Percentiles rank a stretch among this genome's conserved stretches.
Evolutionary conservation across 1,140 invertebrate genomes (phyloP).

Genomic region (Episyrphus balteatus): DNA sequence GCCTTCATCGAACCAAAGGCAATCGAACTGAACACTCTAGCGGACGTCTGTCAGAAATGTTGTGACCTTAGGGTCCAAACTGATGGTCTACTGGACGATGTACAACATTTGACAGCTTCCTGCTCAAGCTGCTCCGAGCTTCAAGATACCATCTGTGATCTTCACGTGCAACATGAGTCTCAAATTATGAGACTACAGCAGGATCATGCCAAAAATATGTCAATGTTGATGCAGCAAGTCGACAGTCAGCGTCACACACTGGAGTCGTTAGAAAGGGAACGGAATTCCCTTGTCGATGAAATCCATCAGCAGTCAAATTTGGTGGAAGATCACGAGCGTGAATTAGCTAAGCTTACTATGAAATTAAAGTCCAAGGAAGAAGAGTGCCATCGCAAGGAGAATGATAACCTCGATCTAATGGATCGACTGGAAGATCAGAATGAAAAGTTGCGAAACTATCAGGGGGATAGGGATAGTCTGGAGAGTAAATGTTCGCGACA

Average conservation of each 20-base stretch:
- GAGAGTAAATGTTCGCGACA: slow-evolving; percentile 19
- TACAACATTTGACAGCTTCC: slow-evolving; percentile 14
- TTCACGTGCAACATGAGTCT: slow-evolving; percentile 33
- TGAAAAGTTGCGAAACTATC: slow-evolving; percentile 7
- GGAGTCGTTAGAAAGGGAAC: slow-evolving; percentile 9
- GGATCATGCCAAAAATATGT: slow-evolving; percentile 10
- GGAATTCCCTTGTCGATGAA: slow-evolving; percentile 11
- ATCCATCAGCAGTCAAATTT: slow-evolving; percentile 24
- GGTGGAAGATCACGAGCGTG: slow-evolving; percentile 23
- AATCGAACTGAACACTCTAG: slow-evolving; percentile 31
- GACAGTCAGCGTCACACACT: slow-evolving; percentile 10
- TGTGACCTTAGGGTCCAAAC: slow-evolving; percentile 29
- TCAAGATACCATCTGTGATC: slow-evolving; percentile 26
- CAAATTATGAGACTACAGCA: slow-evolving; percentile 16
- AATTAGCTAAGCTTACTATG: slow-evolving; percentile 12
- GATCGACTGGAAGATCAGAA: slow-evolving; percentile 9
- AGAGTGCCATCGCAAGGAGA: slow-evolving; percentile 10
- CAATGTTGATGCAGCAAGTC: slow-evolving; percentile 10
- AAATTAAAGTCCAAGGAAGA: slow-evolving; percentile 17
- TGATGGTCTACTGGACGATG: slow-evolving; percentile 19
- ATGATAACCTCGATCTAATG: slow-evolving; percentile 8
- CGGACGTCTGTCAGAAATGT: slow-evolving; percentile 39
- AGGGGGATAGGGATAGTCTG: slow-evolving; percentile 13
- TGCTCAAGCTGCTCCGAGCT: slow-evolving; percentile 14
- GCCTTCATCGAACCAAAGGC: slow-evolving; percentile 7